Conservation (phyloP, 2,797 vertebrate species). For the Pygocentrus nattereri region DNA sequence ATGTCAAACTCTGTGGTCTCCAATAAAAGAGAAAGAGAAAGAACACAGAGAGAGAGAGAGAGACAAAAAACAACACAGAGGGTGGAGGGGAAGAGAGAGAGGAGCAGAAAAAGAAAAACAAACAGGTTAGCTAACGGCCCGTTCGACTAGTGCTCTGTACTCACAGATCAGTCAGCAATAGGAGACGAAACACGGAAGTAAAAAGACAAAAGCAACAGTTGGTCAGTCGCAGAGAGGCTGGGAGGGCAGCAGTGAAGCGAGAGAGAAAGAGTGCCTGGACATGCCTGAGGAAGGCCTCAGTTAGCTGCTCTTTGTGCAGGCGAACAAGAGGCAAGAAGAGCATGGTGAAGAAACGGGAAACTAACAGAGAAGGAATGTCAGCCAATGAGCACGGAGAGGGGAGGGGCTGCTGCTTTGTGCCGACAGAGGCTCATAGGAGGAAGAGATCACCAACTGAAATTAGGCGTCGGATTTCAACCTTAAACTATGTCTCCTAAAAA, state of each 20-base stretch:
- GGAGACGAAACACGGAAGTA: not conserved
- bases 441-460: slow-evolving; percentile 73
- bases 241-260: slow-evolving; percentile 7
- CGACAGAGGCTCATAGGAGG: slow-evolving; percentile 66
- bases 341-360: slow-evolving; percentile 76
- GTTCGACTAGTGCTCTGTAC: slow-evolving; percentile 28
- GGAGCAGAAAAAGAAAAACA: not conserved
- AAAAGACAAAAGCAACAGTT: slow-evolving; percentile 10
- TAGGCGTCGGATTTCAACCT: slow-evolving; percentile 76
- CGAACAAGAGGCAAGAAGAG: slow-evolving; percentile 69
- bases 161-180: slow-evolving; percentile 7
- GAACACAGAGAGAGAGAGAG: not conserved
- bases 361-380: slow-evolving; percentile 51
- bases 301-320: slow-evolving; percentile 57
- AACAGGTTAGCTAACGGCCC: slow-evolving; percentile 30
- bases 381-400: slow-evolving; percentile 70
- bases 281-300: slow-evolving; percentile 51
- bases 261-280: slow-evolving; percentile 40
- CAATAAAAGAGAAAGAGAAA: not conserved
- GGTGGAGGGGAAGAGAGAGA: not conserved
- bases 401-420: slow-evolving; percentile 42
- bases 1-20: not conserved
- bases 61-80: not conserved
- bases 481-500: not conserved
- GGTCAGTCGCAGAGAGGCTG: not conserved